Percentiles rank a stretch among this genome's conserved stretches.
Evolutionary conservation across 2,113 vertebrate genomes (phyloP).

Genomic region (Dolichallabes microphthalmus): DNA sequence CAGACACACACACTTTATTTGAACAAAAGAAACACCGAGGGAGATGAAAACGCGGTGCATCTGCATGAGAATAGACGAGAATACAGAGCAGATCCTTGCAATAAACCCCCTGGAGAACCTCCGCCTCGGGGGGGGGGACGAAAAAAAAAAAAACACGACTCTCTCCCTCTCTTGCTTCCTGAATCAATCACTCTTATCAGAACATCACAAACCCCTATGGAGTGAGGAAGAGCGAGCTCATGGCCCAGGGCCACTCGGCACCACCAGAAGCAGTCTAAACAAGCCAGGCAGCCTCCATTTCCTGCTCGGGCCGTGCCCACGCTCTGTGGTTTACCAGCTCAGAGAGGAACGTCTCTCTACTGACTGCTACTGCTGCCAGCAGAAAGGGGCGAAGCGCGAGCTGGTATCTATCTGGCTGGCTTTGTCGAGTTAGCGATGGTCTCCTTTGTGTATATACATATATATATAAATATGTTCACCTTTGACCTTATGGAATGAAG

Average conservation of each 20-base stretch:
- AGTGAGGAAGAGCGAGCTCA: conserved; percentile 37
- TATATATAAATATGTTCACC: background rate
- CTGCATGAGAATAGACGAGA: conserved; percentile 21
- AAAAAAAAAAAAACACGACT: background rate
- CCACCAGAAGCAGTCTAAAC: conserved; percentile 45
- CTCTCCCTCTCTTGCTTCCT: conserved; percentile 37
- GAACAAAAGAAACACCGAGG: background rate
- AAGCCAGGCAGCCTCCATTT: conserved; percentile 38
- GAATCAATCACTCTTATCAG: conserved; percentile 53
- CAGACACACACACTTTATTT: background rate
- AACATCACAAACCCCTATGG: conserved; percentile 48
- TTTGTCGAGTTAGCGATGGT: too few relatives aligned
- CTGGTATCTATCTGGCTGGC: background rate
- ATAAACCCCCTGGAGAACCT: conserved; percentile 17
- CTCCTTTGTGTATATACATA: too few relatives aligned
- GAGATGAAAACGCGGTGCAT: background rate
- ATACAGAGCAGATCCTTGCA: conserved; percentile 2
- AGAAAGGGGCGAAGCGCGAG: background rate
- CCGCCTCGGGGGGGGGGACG: background rate
- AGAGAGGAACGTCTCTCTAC: conserved; percentile 2
- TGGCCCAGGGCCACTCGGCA: conserved; percentile 27
- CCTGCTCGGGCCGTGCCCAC: conserved; percentile 43
- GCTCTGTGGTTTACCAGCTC: conserved; percentile 17
- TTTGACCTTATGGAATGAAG: background rate
- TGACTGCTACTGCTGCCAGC: background rate